These are phyloP conservation scores for Chaenogobius annularis DNA, from an alignment of 2,113 vertebrate species.

Conservation along the genomic window DNA sequence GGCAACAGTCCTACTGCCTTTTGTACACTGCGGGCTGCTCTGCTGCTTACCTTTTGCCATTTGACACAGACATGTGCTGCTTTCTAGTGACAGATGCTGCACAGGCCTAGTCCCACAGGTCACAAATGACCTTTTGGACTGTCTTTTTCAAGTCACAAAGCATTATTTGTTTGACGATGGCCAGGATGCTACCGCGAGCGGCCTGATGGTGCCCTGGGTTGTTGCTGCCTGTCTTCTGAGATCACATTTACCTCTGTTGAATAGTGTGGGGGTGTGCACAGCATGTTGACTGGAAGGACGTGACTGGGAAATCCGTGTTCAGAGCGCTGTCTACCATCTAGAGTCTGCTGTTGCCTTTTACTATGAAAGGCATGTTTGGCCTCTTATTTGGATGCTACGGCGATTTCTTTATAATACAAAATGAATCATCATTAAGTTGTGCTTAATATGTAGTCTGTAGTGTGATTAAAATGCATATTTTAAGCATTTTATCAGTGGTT, in stretches of 20 bases:
- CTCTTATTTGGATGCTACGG: slow-evolving; percentile 72
- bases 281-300: slow-evolving; percentile 1
- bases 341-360: slow-evolving; percentile 70
- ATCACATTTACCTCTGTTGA: slow-evolving; percentile 66
- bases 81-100: slow-evolving; percentile 69
- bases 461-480: slow-evolving; percentile 39
- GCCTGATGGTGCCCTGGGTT: slow-evolving; percentile 51
- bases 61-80: slow-evolving; percentile 64
- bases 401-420: slow-evolving; percentile 70
- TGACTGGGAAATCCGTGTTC: slow-evolving; percentile 18
- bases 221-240: slow-evolving; percentile 73
- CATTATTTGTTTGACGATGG: slow-evolving; percentile 68
- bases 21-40: slow-evolving; percentile 42
- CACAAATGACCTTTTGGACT: slow-evolving; percentile 71
- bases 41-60: slow-evolving; percentile 58
- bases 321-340: slow-evolving; percentile 33
- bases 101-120: slow-evolving; percentile 69
- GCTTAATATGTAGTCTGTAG: slow-evolving; percentile 58
- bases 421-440: slow-evolving; percentile 75
- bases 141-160: slow-evolving; percentile 68
- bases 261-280: slow-evolving; percentile 19
- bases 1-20: slow-evolving; percentile 20
- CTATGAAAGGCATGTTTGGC: slow-evolving; percentile 74
- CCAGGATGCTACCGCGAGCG: slow-evolving; percentile 72
- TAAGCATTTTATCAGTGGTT: slow-evolving; percentile 40